These are phyloP conservation scores for Myrmecophaga tridactyla DNA, from an alignment of 2,113 vertebrate species.

Conservation along the genomic window DNA sequence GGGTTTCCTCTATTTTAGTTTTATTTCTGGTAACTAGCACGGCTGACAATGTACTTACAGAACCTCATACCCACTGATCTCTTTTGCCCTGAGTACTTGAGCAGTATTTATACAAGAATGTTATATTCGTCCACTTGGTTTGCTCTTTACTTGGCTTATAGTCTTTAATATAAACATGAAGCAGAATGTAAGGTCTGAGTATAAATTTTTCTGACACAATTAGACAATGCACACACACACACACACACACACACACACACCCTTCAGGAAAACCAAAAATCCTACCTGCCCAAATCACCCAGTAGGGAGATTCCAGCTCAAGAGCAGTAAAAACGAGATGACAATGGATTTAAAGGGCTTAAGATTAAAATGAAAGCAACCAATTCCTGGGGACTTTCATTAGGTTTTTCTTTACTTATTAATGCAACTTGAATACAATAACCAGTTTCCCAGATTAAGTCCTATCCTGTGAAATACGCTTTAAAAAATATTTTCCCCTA, in stretches of 20 bases:
- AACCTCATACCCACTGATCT: background rate
- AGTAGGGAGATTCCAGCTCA: background rate
- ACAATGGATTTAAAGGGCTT: background rate
- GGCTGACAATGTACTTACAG: background rate
- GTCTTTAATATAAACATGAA: background rate
- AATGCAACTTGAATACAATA: background rate
- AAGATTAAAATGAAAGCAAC: conserved; percentile 1
- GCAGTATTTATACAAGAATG: background rate
- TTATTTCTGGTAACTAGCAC: background rate
- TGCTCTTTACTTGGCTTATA: background rate
- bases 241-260: background rate
- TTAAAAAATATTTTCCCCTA: background rate
- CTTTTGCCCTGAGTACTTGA: background rate
- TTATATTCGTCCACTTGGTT: background rate
- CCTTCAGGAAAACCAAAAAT: background rate
- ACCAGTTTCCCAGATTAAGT: background rate
- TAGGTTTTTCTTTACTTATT: background rate
- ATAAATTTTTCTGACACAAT: background rate
- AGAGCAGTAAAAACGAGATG: background rate
- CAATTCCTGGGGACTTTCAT: background rate
- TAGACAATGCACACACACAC: background rate
- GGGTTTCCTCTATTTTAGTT: background rate
- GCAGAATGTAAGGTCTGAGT: background rate
- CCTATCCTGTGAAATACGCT: background rate
- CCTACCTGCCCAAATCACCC: background rate